Conservation (phyloP, 2,888 invertebrate genomes). For the Dusona sp. region DNA sequence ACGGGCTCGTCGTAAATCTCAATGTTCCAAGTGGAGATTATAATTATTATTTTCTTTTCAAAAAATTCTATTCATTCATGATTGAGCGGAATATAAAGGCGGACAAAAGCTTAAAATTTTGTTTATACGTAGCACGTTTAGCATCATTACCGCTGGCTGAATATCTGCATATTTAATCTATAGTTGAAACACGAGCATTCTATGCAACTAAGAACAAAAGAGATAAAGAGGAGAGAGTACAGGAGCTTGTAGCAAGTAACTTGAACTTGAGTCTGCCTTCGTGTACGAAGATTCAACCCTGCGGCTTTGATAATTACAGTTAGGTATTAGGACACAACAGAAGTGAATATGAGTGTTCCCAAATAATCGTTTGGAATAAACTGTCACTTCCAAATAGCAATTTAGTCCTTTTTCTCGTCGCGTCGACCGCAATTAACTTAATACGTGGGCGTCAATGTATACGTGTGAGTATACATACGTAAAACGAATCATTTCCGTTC, state of each 20-base stretch:
- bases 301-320: background rate
- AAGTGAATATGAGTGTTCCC: background rate
- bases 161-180: background rate
- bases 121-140: background rate
- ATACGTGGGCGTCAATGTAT: background rate
- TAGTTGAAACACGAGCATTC: background rate
- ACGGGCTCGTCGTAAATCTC: too few species aligned
- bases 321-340: background rate
- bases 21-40: background rate
- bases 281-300: background rate
- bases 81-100: background rate
- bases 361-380: background rate
- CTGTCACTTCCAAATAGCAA: background rate
- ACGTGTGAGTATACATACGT: background rate
- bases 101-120: background rate
- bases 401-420: background rate
- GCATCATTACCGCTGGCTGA: background rate
- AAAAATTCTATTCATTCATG: background rate
- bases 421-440: background rate
- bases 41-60: background rate
- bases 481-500: slow-evolving; percentile 62
- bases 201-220: background rate
- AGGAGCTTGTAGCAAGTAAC: background rate
- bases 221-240: background rate
- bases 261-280: background rate